These are phyloP conservation scores for Bombus huntii DNA, from an alignment of 1,140 invertebrate genomes.

Conservation along the genomic window DNA sequence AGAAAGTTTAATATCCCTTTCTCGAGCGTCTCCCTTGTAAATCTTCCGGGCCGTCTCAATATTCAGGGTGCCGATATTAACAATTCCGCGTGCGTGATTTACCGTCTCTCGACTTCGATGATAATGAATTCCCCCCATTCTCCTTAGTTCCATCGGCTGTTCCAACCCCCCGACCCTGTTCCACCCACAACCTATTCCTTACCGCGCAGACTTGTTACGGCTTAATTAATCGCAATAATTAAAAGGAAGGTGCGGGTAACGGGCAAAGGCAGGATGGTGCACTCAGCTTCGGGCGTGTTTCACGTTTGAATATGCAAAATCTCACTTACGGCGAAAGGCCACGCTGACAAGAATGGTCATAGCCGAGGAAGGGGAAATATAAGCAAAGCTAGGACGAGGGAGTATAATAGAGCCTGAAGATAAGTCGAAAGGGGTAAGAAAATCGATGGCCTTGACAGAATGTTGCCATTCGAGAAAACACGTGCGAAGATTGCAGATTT, in stretches of 20 bases:
- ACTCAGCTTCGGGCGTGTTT: constrained; percentile 62
- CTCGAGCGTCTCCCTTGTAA: constrained; percentile 28
- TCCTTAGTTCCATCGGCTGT: constrained; percentile 4
- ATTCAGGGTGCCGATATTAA: constrained; percentile 51
- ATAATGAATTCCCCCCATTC: constrained; percentile 33
- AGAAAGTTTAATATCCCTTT: constrained; percentile 46
- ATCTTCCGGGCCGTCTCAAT: constrained; percentile 35
- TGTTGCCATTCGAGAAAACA: neutral
- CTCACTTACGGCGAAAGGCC: constrained; percentile 52
- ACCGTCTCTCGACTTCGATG: constrained; percentile 37
- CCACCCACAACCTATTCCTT: constrained; percentile 53
- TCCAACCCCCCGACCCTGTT: neutral
- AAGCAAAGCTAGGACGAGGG: neutral
- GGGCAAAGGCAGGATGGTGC: constrained; percentile 32
- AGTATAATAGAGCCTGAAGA: constrained; percentile 12
- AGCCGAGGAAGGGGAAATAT: neutral
- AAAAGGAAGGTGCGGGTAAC: constrained; percentile 72
- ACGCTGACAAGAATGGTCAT: constrained; percentile 36
- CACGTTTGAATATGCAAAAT: constrained; percentile 73
- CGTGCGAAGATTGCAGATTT: neutral
- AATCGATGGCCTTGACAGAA: constrained; percentile 23
- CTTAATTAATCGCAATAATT: constrained; percentile 81
- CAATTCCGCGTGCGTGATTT: constrained; percentile 58
- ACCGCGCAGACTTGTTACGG: constrained; percentile 71
- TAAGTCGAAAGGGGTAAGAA: constrained; percentile 12